Evolutionary conservation across 2,113 vertebrate genomes (phyloP).

Genomic region (Rana temporaria): DNA sequence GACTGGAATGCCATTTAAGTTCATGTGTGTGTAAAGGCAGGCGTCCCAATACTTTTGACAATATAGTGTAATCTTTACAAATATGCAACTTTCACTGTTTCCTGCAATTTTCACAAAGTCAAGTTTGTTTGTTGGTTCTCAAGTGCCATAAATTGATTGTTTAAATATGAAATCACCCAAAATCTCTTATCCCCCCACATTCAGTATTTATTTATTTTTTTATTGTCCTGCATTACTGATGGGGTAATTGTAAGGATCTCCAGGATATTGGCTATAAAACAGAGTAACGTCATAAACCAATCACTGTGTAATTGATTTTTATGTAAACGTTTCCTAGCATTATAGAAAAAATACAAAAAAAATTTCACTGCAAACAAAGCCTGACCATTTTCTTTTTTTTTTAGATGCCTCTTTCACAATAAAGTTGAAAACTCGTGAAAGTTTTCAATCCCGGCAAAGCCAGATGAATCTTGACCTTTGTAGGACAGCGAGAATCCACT

Average conservation of each 20-base stretch:
- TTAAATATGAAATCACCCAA: slow-evolving; percentile 17
- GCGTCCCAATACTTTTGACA: no score
- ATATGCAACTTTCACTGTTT: background rate
- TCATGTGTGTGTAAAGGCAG: no score
- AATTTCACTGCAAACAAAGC: background rate
- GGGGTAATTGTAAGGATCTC: background rate
- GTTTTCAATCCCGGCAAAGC: slow-evolving; percentile 49
- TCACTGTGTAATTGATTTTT: background rate
- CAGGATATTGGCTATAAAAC: background rate
- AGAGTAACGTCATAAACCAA: background rate
- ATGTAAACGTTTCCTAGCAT: background rate
- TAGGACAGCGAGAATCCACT: slow-evolving; percentile 61
- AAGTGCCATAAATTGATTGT: background rate
- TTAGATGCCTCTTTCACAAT: background rate
- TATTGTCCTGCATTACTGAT: background rate
- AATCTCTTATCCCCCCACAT: background rate
- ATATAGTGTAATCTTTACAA: no score
- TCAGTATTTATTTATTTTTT: background rate
- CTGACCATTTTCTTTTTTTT: background rate
- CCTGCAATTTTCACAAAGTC: slow-evolving; percentile 1
- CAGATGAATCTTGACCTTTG: slow-evolving; percentile 63
- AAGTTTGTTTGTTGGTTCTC: slow-evolving; percentile 14
- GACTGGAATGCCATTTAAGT: no score
- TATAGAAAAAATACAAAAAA: background rate
- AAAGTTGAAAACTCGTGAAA: slow-evolving; percentile 49